Evolutionary conservation across 1,140 invertebrate species (phyloP), one percentile per base, ranked within the genome.

Genomic region (Bombus cullumanus): DNA sequence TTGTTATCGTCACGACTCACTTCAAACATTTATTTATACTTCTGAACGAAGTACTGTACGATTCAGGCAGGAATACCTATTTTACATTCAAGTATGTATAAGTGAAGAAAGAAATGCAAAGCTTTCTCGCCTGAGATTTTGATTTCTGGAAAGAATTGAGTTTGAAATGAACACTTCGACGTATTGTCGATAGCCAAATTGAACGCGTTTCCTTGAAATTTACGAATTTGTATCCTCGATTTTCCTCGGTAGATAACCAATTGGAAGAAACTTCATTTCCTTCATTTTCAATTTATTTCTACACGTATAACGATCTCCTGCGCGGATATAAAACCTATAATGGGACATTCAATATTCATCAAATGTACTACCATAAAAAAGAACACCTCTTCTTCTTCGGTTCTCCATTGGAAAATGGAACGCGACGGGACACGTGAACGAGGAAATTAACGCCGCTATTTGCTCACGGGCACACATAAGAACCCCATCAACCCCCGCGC

Each of bases 371-470:
- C 4, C 6, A 34, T 15, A 34, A 66, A 66, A 34, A 66, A 34
- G 22, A 62, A 28, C 22, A 62, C 1, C 72, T 74, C 18, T 8
- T 75, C 18, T 8, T 75, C 22, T n/a, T 31, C 18, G 37, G 8
- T 28, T 15, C 53, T 31, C 62, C 47, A 41, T 72, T 31, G 53
- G n/a, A 73, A 62, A 64, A 68, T 34, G 28, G 34, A 34, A 69
- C 78, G 34, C 25, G 64, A 22, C 57, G 39, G 31, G 39, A 15
- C 73, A 84, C 66, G 57, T 39, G 76, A 90, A 62, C 78, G 31
- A 59, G 31, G 59, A 90, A 90, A 89, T 90, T 88, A 90, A 90
- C 89, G 83, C 69, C 37, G 73, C 3, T 90, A 88, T 90, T 90
- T 82, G 85, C 89, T 80, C 81, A 79, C 78, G 69, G 43, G 64